A percentile compares a stretch with the other conserved stretches of the same genome.
phyloP scores from a whole-genome alignment of 2,113 vertebrate species.

The Entelurus aequoreus region DNA sequence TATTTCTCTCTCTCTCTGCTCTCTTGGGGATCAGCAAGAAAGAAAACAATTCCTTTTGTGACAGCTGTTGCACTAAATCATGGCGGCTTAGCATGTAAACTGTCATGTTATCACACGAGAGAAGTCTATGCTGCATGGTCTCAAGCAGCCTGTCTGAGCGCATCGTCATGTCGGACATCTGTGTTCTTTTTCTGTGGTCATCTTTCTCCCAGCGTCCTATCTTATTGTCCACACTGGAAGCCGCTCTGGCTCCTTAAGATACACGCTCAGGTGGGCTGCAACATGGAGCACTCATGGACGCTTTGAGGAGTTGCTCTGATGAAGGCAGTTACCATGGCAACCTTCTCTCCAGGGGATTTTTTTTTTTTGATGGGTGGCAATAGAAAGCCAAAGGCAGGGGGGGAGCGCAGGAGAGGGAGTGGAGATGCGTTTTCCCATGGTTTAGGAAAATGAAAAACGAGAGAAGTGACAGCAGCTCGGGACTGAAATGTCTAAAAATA shows the following conservation, averaged over 20 bases:
- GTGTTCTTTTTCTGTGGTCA: conserved; percentile 16
- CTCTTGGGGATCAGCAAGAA: background rate
- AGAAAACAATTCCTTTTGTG: conserved; percentile 16
- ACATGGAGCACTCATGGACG: conserved; percentile 48
- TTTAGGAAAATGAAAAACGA: conserved; percentile 54
- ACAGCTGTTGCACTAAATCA: conserved; percentile 47
- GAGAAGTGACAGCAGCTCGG: conserved; percentile 59
- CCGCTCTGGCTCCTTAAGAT: conserved; percentile 11
- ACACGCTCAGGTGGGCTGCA: conserved; percentile 42
- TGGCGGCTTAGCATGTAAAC: conserved; percentile 37
- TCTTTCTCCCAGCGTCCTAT: conserved; percentile 13
- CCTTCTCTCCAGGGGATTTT: conserved; percentile 61
- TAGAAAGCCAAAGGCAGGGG: conserved; percentile 63
- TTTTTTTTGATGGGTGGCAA: conserved; percentile 60
- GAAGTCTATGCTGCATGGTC: conserved; percentile 9
- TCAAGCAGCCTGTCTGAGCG: conserved; percentile 12
- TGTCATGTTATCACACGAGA: conserved; percentile 30
- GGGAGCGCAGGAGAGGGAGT: conserved; percentile 56
- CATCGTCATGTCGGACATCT: conserved; percentile 41
- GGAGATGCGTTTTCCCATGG: conserved; percentile 67
- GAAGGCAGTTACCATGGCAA: conserved; percentile 73
- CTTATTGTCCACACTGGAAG: conserved; percentile 4
- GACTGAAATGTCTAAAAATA: conserved; percentile 71
- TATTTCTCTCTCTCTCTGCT: background rate
- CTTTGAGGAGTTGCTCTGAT: conserved; percentile 64